phyloP scores from a whole-genome alignment of 2,113 vertebrate species.

The Oostethus manadensis region DNA sequence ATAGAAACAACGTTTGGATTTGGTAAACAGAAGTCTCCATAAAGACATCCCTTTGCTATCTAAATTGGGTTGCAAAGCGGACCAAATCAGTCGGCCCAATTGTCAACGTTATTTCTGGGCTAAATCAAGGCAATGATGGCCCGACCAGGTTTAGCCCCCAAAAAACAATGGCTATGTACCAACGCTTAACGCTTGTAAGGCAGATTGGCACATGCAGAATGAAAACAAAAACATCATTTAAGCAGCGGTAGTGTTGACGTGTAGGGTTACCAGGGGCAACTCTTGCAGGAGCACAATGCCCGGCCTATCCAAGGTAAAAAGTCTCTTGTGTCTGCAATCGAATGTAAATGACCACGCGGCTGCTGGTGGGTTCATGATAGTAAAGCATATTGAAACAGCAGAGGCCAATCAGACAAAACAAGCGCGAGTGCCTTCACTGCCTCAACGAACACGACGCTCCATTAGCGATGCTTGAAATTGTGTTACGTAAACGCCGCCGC shows the following conservation, averaged over 20 bases:
- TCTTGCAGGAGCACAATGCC: neutral
- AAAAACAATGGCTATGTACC: too few species aligned
- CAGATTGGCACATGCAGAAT: too few species aligned
- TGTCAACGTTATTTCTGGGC: too few species aligned
- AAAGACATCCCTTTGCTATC: too few species aligned
- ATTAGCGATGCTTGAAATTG: slow-evolving; percentile 4
- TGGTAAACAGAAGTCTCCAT: too few species aligned
- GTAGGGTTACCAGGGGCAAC: neutral
- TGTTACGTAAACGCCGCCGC: neutral
- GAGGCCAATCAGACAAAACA: slow-evolving; percentile 2
- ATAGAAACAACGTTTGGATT: too few species aligned
- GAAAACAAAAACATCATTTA: neutral
- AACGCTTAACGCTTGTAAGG: too few species aligned
- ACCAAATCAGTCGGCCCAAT: too few species aligned
- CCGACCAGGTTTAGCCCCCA: too few species aligned
- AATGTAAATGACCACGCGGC: neutral
- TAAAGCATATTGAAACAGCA: neutral
- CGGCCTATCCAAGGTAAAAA: neutral
- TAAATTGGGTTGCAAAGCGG: too few species aligned
- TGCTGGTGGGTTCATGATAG: neutral
- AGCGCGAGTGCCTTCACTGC: neutral
- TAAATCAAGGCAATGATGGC: too few species aligned
- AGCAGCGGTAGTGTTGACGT: neutral
- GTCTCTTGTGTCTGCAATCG: neutral
- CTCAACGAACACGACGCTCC: neutral